phyloP scores from a whole-genome alignment of 2,888 invertebrate species.

The Uropetala carovei region DNA sequence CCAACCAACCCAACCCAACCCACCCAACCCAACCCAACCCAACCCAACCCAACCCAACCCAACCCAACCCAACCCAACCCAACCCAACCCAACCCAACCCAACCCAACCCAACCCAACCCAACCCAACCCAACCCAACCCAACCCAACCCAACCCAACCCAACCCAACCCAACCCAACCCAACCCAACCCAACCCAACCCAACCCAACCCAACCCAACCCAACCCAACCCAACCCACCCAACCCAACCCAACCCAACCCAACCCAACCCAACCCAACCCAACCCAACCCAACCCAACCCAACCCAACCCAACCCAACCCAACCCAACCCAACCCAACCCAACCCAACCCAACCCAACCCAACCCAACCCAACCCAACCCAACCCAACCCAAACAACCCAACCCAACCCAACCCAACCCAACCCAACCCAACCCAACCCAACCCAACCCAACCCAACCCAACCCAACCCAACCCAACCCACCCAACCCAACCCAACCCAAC shows the following conservation, averaged over 20 bases:
- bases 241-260: constrained; percentile 25
- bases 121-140: no score
- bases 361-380: not conserved
- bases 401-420: no score
- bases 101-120: no score
- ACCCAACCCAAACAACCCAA: no score
- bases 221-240: not conserved
- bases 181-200: not conserved
- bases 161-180: constrained; percentile 39
- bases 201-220: not conserved
- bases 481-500: no score
- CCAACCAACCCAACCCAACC: no score
- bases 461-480: constrained; percentile 32
- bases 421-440: constrained; percentile 38
- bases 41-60: not conserved
- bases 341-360: constrained; percentile 1
- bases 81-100: constrained; percentile 39
- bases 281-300: constrained; percentile 37
- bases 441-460: not conserved
- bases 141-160: constrained; percentile 42
- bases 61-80: not conserved
- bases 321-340: not conserved
- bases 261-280: no score
- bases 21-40: not conserved
- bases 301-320: constrained; percentile 39